Conservation (phyloP, 2,797 vertebrate genomes). For the Mormyrus hasselquistii region DNA sequence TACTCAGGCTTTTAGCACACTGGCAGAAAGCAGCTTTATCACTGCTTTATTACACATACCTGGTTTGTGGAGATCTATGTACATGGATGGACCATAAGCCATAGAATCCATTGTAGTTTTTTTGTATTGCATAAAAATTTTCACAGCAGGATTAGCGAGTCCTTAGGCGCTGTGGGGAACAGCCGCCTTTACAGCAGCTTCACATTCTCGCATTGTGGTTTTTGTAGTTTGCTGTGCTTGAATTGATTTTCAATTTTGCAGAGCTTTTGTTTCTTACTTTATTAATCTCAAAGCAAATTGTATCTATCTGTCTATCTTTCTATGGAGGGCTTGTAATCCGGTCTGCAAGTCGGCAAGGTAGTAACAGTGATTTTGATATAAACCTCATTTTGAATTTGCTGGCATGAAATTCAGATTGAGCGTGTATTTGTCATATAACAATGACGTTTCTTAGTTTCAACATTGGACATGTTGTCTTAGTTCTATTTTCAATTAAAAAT, state of each 20-base stretch:
- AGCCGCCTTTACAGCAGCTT: neutral
- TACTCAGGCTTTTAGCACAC: neutral
- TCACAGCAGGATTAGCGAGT: neutral
- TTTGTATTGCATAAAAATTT: neutral
- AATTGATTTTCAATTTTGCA: neutral
- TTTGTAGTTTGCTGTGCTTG: neutral
- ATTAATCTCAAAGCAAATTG: too few relatives aligned
- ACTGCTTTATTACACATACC: constrained; percentile 17
- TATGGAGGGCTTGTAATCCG: too few relatives aligned
- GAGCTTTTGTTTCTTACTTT: neutral
- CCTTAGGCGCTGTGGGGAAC: neutral
- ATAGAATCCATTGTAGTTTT: neutral
- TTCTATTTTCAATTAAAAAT: neutral
- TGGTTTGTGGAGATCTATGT: neutral
- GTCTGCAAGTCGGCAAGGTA: neutral
- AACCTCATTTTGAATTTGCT: neutral
- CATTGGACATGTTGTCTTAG: neutral
- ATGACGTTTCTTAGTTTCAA: neutral
- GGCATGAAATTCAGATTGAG: neutral
- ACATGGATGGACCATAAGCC: neutral
- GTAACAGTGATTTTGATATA: neutral
- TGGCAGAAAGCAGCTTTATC: neutral
- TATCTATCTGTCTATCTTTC: neutral
- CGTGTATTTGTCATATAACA: neutral
- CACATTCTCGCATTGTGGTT: neutral